A percentile compares a stretch with the other conserved stretches of the same genome.
Conservation (phyloP, 2,113 vertebrate genomes). For the Gymnorhina tibicen region DNA sequence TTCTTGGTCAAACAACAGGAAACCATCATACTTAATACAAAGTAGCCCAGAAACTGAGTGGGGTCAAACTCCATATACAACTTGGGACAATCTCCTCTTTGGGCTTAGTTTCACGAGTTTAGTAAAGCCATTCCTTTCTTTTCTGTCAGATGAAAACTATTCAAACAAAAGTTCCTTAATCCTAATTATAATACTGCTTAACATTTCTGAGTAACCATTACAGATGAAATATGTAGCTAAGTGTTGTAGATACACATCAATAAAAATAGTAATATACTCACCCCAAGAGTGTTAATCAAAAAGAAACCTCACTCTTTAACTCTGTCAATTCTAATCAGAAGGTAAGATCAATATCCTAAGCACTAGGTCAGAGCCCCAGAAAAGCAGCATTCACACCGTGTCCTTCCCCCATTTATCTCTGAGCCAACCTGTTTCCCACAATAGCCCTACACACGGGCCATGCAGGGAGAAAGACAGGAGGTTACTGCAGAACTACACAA, state of each 20-base stretch:
- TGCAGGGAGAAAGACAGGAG: neutral
- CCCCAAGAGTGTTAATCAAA: neutral
- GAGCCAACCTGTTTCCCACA: neutral
- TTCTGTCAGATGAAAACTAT: neutral
- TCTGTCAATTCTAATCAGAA: neutral
- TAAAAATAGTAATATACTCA: neutral
- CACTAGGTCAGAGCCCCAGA: neutral
- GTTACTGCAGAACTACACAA: neutral
- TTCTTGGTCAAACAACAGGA: neutral
- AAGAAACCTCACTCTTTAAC: neutral
- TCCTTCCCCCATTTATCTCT: neutral
- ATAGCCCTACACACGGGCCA: neutral
- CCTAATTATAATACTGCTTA: neutral
- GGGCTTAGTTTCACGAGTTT: neutral
- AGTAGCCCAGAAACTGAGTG: neutral
- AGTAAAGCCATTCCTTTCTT: neutral
- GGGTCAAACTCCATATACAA: neutral
- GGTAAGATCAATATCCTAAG: neutral
- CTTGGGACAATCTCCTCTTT: neutral
- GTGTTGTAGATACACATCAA: neutral
- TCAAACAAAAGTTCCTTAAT: neutral
- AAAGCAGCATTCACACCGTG: neutral
- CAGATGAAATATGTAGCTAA: neutral
- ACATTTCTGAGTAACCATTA: neutral
- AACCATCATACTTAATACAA: neutral